Percentiles rank a stretch among this genome's conserved stretches.
Evolutionary conservation across 2,888 invertebrate species (phyloP).

Genomic region (Temnothorax unifasciatus): DNA sequence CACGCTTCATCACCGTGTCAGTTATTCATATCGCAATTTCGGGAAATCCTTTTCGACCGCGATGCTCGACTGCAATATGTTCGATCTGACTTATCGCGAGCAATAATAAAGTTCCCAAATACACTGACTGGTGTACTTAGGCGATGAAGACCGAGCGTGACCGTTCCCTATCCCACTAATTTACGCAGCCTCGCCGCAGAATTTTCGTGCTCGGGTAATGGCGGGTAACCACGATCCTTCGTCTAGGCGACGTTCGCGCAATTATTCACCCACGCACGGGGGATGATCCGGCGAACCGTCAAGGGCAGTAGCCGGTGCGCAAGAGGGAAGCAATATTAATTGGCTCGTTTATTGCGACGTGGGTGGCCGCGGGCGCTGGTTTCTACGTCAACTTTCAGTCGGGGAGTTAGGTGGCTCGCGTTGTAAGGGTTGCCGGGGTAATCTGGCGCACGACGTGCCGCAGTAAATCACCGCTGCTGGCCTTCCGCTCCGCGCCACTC

Average conservation of each 20-base stretch:
- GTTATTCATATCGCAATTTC: conserved; percentile 15
- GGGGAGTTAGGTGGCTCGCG: conserved; percentile 64
- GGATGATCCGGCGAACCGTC: conserved; percentile 69
- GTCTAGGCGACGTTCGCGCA: conserved; percentile 58
- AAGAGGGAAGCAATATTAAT: conserved; percentile 76
- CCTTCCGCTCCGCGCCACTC: conserved; percentile 57
- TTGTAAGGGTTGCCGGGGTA: conserved; percentile 74
- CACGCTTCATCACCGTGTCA: neutral
- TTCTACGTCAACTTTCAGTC: conserved; percentile 73
- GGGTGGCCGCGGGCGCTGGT: conserved; percentile 72
- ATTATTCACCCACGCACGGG: conserved; percentile 69
- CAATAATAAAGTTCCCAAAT: neutral
- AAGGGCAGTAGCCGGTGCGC: conserved; percentile 65
- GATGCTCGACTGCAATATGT: too few relatives aligned
- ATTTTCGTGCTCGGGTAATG: conserved; percentile 60
- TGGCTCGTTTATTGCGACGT: conserved; percentile 76
- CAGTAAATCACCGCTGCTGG: conserved; percentile 71
- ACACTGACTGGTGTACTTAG: neutral
- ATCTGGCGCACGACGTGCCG: conserved; percentile 74
- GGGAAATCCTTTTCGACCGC: neutral
- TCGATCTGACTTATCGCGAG: neutral
- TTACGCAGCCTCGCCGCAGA: conserved; percentile 30
- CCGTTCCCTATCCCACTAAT: conserved; percentile 34
- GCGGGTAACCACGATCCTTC: conserved; percentile 65
- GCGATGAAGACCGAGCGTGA: neutral